Base-by-base conservation (phyloP, 2,113 vertebrate species). In the Ciconia stormi region DNA sequence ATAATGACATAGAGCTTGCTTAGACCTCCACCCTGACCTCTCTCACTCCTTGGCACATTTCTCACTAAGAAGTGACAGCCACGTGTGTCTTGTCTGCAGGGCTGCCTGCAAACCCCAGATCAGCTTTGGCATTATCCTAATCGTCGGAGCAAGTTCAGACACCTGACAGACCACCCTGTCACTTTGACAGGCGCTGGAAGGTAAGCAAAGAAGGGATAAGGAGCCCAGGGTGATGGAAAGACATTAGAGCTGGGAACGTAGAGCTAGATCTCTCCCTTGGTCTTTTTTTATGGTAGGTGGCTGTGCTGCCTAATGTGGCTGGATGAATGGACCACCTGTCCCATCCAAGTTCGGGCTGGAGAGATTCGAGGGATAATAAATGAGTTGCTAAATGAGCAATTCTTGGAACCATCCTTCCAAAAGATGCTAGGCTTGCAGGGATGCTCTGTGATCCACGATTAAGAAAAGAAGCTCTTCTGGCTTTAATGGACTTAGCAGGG, bases 111-210 rank as follows among this genome's bases (percentile, higher is more conserved):
- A 22, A 46, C 89, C 13, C 88, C 95, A 6, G 98, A 99, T 96
- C 79, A 59, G 32, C 98, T 99, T 82, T 99, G 99, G 99, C 98
- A 99, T 96, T 98, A 99, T 84, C 97, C 98, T 11, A 32, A 97
- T 55, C 93, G 73, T 89, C 97, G 98, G 61, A 98, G 96, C 95
- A 99, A 98, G 97, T 98, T 99, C 97, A 98, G 97, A 77, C 97
- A 98, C 91, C 95, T 99, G 93, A 97, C 98, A 83, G 98, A 99
- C 74, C 98, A 98, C 88, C 98, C 99, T 1, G 97, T 98, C 27
- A 99, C 98, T 47, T 55, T 99, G 95, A 99, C 93, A 2, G 98
- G 98, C 53, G 97, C 99, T 62, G 99, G 99, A 97, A 99, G 99
- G 99, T 98, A 96, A 96, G 91, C 61, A 83, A 76, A 82, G 80